Conservation (phyloP, 2,797 vertebrate genomes). For the Chrosomus eos region DNA sequence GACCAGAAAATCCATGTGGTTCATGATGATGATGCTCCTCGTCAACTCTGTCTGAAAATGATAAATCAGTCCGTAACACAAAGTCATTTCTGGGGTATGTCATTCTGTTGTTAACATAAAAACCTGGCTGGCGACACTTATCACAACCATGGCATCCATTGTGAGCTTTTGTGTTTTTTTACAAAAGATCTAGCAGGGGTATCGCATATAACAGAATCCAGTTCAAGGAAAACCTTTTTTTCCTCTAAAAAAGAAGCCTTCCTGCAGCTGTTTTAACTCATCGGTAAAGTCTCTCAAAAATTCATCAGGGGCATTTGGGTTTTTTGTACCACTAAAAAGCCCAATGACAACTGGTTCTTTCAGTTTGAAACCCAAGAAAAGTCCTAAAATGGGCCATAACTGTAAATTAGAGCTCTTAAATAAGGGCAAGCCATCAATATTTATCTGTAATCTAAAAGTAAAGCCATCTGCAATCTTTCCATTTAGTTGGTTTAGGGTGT, state of each 20-base stretch:
- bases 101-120: background rate
- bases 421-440: no score
- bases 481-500: background rate
- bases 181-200: constrained; percentile 5
- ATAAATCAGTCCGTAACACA: background rate
- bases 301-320: constrained; percentile 1
- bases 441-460: no score
- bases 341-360: background rate
- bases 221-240: no score
- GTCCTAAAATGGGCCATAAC: constrained; percentile 17
- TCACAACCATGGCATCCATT: background rate
- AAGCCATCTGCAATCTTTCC: no score
- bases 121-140: background rate
- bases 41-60: background rate
- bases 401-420: background rate
- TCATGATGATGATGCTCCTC: constrained; percentile 21
- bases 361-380: background rate
- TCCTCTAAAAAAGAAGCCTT: no score
- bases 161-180: constrained; percentile 4
- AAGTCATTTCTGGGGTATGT: constrained; percentile 3
- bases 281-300: background rate
- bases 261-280: no score
- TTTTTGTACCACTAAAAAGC: background rate
- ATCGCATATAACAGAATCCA: no score
- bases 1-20: constrained; percentile 7